Evolutionary conservation across 2,888 invertebrate species (phyloP), one percentile per base, ranked within the genome.

Genomic region (Bedellia somnulentella): DNA sequence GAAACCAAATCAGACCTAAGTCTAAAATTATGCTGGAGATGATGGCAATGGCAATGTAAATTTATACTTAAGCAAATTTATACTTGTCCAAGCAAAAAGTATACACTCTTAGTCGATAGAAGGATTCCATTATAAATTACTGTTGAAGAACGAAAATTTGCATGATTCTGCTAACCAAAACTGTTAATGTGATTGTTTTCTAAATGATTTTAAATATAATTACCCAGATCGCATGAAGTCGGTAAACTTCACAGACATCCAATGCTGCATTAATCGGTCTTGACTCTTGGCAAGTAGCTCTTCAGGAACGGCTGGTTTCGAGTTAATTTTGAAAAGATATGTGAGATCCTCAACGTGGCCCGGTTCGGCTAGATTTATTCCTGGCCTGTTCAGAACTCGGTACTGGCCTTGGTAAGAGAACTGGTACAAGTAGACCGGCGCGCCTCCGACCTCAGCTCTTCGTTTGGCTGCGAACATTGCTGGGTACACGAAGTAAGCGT

Each of bases 291-390:
- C 12, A 10, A 24, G 13, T 10, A 6, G 10, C n/a, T 29, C 15
- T 10, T 13, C 27, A 8, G 12, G 5, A 15, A 17, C 18, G 1
- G 39, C 43, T 15, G 53, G 33, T 30, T 56, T 39, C 2, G 58
- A 53, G 39, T 63, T 64, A 2, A 49, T 46, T 29, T 48, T 50
- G 37, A 82, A 80, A 6, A 81, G 42, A 37, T 79, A 81, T 1
- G 78, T 78, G 45, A 80, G 42, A 45, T 82, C 82, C 42, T 82
- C 82, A 2, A 78, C 64, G 36, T 82, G 82, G n/a, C 71, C 79
- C 3, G 78, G 79, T 5, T 81, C 82, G 1, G 56, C 51, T 23
- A 70, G 58, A 1, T 57, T 47, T 12, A 68, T 47, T 2, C 57
- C 57, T 39, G 58, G 37, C 33, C 57, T 55, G 42, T 77, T 76